A percentile compares a stretch with the other conserved stretches of the same genome.
Evolutionary conservation across 2,888 invertebrate species (phyloP).

Genomic region (Physocephala rufipes): DNA sequence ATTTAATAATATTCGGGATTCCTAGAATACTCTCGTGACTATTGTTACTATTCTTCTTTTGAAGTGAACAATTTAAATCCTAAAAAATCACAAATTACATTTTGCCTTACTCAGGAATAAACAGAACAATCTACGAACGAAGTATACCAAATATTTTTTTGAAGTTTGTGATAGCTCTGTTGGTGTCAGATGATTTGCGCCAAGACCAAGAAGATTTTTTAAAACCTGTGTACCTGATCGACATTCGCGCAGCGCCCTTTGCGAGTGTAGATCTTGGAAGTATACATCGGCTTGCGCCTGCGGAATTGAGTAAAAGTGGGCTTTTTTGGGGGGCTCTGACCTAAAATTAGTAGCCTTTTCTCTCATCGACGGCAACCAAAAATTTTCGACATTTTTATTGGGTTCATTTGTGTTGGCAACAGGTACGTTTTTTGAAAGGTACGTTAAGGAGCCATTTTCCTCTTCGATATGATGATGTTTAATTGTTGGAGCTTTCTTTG

Average conservation of each 20-base stretch:
- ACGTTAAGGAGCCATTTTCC: too few relatives aligned
- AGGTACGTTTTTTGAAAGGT: not conserved
- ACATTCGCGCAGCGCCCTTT: conserved; percentile 23
- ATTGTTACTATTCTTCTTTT: too few relatives aligned
- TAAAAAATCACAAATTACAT: too few relatives aligned
- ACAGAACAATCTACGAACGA: too few relatives aligned
- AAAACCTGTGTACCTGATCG: conserved; percentile 50
- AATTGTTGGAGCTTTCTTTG: not conserved
- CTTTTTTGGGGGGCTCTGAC: not conserved
- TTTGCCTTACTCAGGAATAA: too few relatives aligned
- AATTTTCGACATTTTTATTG: conserved; percentile 28
- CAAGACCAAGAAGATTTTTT: conserved; percentile 50
- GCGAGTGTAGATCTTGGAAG: not conserved
- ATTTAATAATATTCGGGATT: too few relatives aligned
- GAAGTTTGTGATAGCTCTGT: not conserved
- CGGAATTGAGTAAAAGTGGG: not conserved
- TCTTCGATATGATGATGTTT: not conserved
- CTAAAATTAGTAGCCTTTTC: conserved; percentile 38
- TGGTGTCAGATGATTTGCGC: conserved; percentile 9
- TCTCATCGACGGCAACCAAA: conserved; percentile 47
- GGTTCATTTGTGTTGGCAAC: not conserved
- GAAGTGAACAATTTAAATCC: too few relatives aligned
- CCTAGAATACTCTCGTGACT: too few relatives aligned
- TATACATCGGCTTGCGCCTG: conserved; percentile 9
- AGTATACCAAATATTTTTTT: conserved; percentile 23